Evolutionary conservation across 2,888 invertebrate genomes (phyloP), one percentile per base, ranked within the genome.

Genomic region (Andrena marginata): DNA sequence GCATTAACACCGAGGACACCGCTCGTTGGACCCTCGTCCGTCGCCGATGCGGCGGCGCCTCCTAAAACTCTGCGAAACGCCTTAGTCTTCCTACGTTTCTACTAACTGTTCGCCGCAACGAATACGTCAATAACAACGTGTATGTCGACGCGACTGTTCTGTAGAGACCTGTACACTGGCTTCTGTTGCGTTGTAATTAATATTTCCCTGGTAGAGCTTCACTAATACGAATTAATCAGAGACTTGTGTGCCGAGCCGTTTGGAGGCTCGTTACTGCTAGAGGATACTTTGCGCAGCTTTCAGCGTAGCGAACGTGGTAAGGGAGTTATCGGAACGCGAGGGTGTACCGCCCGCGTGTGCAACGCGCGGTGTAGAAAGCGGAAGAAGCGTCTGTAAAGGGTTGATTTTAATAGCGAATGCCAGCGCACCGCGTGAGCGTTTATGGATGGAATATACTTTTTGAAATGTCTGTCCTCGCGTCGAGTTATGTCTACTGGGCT

Each of bases 151-250:
- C 49, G 35, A 20, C 20, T 35, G 35, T 20, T 10, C 33, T 0
- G 7, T 16, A 0, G 5, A 35, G 20, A 20, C 6, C 35, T 42
- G 63, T 42, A 23, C 20, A 0, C 64, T 63, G 26, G 75, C 68
- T 79, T 68, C 26, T 69, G 42, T 35, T 80, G 67, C 82, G 77
- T 65, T 85, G 77, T 83, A 69, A 76, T 82, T 80, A 82, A 81
- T 74, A 77, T 73, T 78, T 79, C 70, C 62, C 78, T 68, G 62
- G 68, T 75, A 64, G 75, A 78, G 77, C 79, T 77, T 82, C 48
- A 84, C 79, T 84, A 84, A 84, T 70, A 75, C 78, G 68, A 71
- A 59, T 49, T 82, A 81, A 74, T 69, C 63, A 10, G 31, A 20
- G 51, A 71, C 51, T 49, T 60, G 16, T 16, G 51, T 42, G 60